Percentiles rank a stretch among this genome's conserved stretches.
Evolutionary conservation across 2,113 vertebrate genomes (phyloP).

Genomic region (Pardalotus punctatus): DNA sequence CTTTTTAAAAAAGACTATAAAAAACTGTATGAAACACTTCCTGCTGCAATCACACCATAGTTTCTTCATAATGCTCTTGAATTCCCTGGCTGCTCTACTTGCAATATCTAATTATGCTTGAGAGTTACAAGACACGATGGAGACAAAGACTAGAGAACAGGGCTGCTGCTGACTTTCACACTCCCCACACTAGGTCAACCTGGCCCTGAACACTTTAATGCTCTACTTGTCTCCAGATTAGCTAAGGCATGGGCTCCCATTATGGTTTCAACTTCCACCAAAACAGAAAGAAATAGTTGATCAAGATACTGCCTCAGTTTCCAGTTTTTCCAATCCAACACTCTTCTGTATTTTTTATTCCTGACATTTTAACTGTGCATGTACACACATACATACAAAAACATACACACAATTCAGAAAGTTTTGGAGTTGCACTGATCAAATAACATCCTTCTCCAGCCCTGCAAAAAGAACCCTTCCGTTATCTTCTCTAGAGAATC

Average conservation of each 20-base stretch:
- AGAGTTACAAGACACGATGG: background rate
- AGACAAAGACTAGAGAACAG: background rate
- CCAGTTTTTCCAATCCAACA: background rate
- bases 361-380: background rate
- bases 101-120: background rate
- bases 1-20: background rate
- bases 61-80: background rate
- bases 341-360: background rate
- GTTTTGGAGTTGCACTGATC: background rate
- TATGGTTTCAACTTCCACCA: background rate
- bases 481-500: background rate
- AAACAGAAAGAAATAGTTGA: background rate
- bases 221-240: background rate
- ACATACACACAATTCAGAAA: accelerated
- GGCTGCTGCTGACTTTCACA: background rate
- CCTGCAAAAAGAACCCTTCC: background rate
- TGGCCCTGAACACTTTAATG: accelerated
- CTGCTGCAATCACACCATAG: background rate
- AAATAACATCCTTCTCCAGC: background rate
- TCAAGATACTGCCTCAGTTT: background rate
- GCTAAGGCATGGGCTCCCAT: background rate
- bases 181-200: accelerated
- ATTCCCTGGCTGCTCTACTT: background rate
- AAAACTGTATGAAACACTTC: background rate
- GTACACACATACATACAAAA: accelerated